Evolutionary conservation across 1,140 invertebrate genomes (phyloP).

Genomic region (Orchesella cincta): DNA sequence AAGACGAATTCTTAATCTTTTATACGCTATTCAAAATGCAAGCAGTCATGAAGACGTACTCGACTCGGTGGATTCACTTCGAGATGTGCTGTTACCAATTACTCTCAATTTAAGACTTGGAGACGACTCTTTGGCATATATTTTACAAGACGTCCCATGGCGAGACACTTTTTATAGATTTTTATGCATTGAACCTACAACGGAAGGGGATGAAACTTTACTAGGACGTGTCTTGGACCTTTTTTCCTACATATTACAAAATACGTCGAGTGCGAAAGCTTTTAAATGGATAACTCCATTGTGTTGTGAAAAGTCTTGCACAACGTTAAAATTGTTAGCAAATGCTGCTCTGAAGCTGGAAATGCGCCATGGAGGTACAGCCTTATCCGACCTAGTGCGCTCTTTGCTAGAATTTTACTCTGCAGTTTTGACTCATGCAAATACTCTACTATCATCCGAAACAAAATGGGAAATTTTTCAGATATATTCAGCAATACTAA

Average conservation of each 20-base stretch:
- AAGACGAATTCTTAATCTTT: constrained; percentile 11
- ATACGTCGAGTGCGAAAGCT: constrained; percentile 10
- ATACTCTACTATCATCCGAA: neutral
- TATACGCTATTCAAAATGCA: constrained; percentile 45
- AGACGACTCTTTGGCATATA: neutral
- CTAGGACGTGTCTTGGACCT: constrained; percentile 40
- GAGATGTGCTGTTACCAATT: constrained; percentile 30
- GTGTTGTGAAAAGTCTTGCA: constrained; percentile 37
- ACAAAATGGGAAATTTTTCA: constrained; percentile 35
- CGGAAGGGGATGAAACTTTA: constrained; percentile 43
- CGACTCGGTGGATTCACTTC: constrained; percentile 28
- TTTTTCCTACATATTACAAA: constrained; percentile 33
- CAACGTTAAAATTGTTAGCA: constrained; percentile 26
- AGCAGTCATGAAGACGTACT: constrained; percentile 38
- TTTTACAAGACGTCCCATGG: constrained; percentile 36
- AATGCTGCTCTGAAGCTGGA: constrained; percentile 19
- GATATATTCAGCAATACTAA: neutral
- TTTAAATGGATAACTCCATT: constrained; percentile 46
- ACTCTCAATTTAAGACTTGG: constrained; percentile 19
- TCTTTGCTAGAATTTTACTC: constrained; percentile 43
- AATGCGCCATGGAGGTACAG: constrained; percentile 26
- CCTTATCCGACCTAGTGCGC: constrained; percentile 17
- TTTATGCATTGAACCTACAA: constrained; percentile 49
- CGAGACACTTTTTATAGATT: constrained; percentile 47
- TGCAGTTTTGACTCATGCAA: constrained; percentile 23